Conservation (phyloP, 2,797 vertebrate genomes). For the Pelochelys cantorii region DNA sequence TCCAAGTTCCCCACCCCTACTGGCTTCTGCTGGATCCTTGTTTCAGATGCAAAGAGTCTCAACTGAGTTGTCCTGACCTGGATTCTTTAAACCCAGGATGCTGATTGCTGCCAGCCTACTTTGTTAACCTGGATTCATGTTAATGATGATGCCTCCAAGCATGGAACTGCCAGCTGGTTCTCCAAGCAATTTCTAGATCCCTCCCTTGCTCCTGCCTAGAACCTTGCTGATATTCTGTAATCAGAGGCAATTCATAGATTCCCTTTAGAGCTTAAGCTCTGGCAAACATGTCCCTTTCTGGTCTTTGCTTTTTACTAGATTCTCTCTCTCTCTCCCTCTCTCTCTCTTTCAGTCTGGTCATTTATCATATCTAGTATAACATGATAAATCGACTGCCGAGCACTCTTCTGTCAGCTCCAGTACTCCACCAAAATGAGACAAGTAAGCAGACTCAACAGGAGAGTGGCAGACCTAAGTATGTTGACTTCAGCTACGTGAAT, state of each 20-base stretch:
- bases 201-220: not conserved
- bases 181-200: not conserved
- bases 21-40: not conserved
- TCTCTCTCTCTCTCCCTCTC: not conserved
- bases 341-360: constrained; percentile 31
- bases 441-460: no score
- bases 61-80: not conserved
- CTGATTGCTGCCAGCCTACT: not conserved
- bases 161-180: not conserved
- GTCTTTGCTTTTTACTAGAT: constrained; percentile 33
- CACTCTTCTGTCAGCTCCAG: no score
- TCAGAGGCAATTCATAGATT: not conserved
- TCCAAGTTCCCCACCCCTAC: not conserved
- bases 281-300: constrained; percentile 27
- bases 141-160: not conserved
- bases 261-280: not conserved
- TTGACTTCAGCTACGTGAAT: no score
- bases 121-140: not conserved
- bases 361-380: constrained; percentile 11
- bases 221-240: constrained; percentile 7
- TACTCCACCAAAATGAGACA: no score
- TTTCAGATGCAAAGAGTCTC: not conserved
- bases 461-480: no score
- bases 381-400: no score
- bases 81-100: not conserved